phyloP scores from a whole-genome alignment of 2,113 vertebrate species.

The Percina caprodes region DNA sequence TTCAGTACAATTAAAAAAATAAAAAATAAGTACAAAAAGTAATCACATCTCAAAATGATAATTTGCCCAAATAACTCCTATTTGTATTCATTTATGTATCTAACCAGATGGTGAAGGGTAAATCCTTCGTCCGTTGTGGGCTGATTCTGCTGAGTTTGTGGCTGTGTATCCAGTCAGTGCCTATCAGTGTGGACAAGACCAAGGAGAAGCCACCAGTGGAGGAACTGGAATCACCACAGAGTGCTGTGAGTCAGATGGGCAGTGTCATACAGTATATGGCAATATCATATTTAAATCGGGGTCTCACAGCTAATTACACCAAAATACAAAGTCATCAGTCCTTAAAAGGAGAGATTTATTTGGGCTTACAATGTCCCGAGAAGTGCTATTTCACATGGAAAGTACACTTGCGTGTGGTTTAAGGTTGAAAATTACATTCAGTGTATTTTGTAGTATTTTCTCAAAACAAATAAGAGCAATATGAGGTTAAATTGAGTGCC shows the following conservation, averaged over 20 bases:
- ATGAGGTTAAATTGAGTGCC: background rate
- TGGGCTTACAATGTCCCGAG: background rate
- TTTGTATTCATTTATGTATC: background rate
- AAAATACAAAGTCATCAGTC: background rate
- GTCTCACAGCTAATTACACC: background rate
- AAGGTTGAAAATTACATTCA: background rate
- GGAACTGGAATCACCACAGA: conserved; percentile 83
- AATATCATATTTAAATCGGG: background rate
- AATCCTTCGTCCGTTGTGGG: conserved; percentile 66
- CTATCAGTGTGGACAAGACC: conserved; percentile 91
- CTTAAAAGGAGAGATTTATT: background rate
- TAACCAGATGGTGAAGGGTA: conserved; percentile 85
- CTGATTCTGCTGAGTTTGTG: conserved; percentile 84
- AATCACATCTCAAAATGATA: background rate
- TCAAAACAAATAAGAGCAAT: conserved; percentile 25
- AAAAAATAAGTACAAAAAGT: no score
- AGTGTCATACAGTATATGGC: background rate
- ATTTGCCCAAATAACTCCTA: background rate
- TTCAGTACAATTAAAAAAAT: background rate
- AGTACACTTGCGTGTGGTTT: background rate
- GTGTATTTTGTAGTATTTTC: background rate
- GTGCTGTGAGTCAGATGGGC: conserved; percentile 83
- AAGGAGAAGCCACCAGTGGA: conserved; percentile 84
- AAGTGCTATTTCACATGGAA: background rate
- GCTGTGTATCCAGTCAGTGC: conserved; percentile 86